Base-by-base conservation (phyloP, 2,113 vertebrate species). In the Oreocharis arfaki region DNA sequence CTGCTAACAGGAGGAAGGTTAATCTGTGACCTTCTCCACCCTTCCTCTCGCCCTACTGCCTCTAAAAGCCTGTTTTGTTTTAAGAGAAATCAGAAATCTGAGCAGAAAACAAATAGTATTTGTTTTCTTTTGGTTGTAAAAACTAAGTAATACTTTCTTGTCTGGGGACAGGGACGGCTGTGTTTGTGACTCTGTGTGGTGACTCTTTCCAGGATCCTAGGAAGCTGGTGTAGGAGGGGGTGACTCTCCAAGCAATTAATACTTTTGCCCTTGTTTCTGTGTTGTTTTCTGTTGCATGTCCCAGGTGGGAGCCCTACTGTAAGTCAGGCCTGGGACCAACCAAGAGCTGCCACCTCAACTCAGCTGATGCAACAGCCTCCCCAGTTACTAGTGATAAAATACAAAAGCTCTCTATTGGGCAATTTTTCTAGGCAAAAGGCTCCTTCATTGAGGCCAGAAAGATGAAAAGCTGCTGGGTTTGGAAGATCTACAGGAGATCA, bases 301-400 rank as follows among this genome's bases (percentile, higher is more conserved):
- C 87, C 86, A 37, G 64, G 41, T 90, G 95, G 42, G 67, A 88
- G 3, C 55, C 20, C 35, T 73, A 10, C 39, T 17, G 22, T 63
- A 70, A 84, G 30, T 69, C 57, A 52, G 30, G 50, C 47, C 47
- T 80, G 91, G 46, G 41, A 76, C 50, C 23, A 23, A 53, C 33
- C 35, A 59, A 69, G 57, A 55, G 32, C 60, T 86, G 23, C 57
- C 41, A 55, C 32, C 27, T 70, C 33, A 41, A 35, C 20, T 91
- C 67, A 88, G 28, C 91, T 96, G 93, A 95, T 95, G 87, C 68
- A 93, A 81, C 52, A 86, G 21, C 63, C 33, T 96, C 60, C 28
- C 8, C 26, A 24, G 37, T 84, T 85, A 63, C 65, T 89, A 53
- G 53, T 82, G 84, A 39, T 96, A 86, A 87, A 86, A 83, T 65